Percentiles rank a stretch among this genome's conserved stretches.
phyloP scores from a whole-genome alignment of 2,888 invertebrate genomes.

The Thymelicus sylvestris region DNA sequence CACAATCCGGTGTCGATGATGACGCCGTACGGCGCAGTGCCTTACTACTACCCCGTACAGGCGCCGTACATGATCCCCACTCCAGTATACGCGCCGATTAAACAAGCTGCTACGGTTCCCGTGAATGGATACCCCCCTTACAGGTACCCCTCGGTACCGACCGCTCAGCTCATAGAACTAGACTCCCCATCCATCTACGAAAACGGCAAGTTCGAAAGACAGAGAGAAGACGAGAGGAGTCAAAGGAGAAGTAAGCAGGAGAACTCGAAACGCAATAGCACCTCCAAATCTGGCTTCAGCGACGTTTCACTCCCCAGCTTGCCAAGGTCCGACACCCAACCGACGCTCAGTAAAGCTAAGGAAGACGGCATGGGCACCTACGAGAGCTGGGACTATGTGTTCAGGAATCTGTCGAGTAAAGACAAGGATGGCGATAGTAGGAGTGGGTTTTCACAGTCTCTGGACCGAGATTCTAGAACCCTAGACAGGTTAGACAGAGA shows the following conservation, averaged over 20 bases:
- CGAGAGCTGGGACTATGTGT: constrained; percentile 93
- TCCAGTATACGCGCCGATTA: constrained; percentile 73
- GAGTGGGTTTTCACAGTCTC: constrained; percentile 85
- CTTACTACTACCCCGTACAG: constrained; percentile 77
- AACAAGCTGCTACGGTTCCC: constrained; percentile 75
- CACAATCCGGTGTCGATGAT: constrained; percentile 63
- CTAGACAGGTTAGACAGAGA: constrained; percentile 74
- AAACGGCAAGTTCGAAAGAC: constrained; percentile 67
- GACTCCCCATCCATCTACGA: constrained; percentile 79
- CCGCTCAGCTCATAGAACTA: constrained; percentile 88
- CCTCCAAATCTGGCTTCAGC: constrained; percentile 72
- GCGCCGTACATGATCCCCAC: constrained; percentile 78
- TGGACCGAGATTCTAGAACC: constrained; percentile 76
- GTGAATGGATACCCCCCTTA: constrained; percentile 79
- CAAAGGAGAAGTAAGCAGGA: constrained; percentile 59
- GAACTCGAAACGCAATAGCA: constrained; percentile 66
- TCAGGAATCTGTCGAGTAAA: constrained; percentile 89
- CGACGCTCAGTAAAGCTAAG: constrained; percentile 79
- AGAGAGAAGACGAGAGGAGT: constrained; percentile 55
- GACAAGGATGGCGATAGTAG: constrained; percentile 88
- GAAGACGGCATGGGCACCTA: constrained; percentile 88
- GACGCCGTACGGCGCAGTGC: constrained; percentile 68
- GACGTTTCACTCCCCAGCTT: constrained; percentile 73
- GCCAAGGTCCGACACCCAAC: constrained; percentile 79
- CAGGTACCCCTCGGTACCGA: constrained; percentile 85